Evolutionary conservation across 2,797 vertebrate species (phyloP).

Genomic region (Cottoperca gobio): DNA sequence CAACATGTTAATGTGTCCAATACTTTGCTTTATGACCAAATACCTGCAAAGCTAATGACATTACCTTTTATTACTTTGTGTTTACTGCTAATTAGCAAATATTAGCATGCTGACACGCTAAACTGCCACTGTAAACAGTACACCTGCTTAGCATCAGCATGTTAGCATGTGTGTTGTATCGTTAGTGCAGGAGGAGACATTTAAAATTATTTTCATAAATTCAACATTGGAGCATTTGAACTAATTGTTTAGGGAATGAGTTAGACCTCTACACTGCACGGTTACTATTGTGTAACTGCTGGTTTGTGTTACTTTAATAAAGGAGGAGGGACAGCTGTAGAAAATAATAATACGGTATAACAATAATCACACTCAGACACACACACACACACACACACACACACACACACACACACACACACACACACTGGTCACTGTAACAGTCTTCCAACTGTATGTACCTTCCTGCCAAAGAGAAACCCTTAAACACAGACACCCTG

Average conservation of each 20-base stretch:
- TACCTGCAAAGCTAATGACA: too few relatives aligned
- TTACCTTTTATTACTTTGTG: too few relatives aligned
- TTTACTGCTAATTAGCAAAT: too few relatives aligned
- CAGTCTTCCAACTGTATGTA: slow-evolving; percentile 4
- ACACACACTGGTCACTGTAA: slow-evolving; percentile 7
- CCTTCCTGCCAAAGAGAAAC: slow-evolving; percentile 36
- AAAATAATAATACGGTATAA: neutral
- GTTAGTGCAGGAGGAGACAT: neutral
- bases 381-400: slow-evolving; percentile 5
- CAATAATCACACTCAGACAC: slow-evolving; percentile 3
- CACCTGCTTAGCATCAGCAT: neutral
- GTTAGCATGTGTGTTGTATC: neutral
- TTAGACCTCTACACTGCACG: neutral
- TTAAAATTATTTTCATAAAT: too few relatives aligned
- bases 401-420: slow-evolving; percentile 7
- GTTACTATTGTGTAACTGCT: neutral
- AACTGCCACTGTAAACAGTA: too few relatives aligned
- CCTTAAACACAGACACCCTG: slow-evolving; percentile 29
- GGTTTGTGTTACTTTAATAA: neutral
- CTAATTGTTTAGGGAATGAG: neutral
- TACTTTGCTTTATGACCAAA: too few relatives aligned
- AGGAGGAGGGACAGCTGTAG: neutral
- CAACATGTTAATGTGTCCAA: too few relatives aligned
- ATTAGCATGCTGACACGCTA: too few relatives aligned
- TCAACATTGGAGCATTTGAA: neutral